These are phyloP conservation scores for Cataglyphis rosenhaueri DNA, from an alignment of 2,888 invertebrate genomes.

Conservation along the genomic window DNA sequence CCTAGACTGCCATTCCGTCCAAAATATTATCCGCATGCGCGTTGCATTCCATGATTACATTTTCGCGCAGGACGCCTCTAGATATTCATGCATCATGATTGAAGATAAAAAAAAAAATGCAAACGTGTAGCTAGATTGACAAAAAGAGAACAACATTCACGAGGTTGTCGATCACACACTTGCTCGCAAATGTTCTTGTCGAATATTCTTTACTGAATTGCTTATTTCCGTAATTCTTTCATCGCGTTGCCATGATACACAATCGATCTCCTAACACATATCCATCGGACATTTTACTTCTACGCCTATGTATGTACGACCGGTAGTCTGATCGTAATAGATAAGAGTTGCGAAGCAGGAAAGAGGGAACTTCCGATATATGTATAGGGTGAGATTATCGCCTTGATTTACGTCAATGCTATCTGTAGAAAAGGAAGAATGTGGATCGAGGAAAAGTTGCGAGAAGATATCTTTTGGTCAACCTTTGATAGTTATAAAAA, in stretches of 20 bases:
- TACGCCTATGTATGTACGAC: constrained; percentile 28
- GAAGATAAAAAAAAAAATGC: not conserved
- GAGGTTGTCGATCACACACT: not conserved
- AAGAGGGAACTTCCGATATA: constrained; percentile 16
- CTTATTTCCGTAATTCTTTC: not conserved
- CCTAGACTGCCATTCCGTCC: not conserved
- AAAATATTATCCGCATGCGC: not conserved
- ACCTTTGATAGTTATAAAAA: not conserved
- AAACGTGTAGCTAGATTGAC: not conserved
- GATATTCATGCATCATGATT: not conserved
- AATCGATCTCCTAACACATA: not conserved
- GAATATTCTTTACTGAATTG: not conserved
- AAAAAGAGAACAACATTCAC: not conserved
- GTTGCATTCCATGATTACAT: not conserved
- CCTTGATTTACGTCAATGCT: not conserved
- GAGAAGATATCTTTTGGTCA: not conserved
- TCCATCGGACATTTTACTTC: not conserved
- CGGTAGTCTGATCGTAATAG: constrained; percentile 22
- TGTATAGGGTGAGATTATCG: constrained; percentile 10
- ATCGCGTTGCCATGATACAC: not conserved
- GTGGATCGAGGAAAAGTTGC: not conserved
- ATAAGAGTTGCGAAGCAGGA: not conserved
- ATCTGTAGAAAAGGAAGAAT: not conserved
- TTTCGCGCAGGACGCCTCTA: not conserved
- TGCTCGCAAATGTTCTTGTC: not conserved